These are phyloP conservation scores for Dinothrombium tinctorium DNA, from an alignment of 1,140 invertebrate genomes.

Conservation along the genomic window DNA sequence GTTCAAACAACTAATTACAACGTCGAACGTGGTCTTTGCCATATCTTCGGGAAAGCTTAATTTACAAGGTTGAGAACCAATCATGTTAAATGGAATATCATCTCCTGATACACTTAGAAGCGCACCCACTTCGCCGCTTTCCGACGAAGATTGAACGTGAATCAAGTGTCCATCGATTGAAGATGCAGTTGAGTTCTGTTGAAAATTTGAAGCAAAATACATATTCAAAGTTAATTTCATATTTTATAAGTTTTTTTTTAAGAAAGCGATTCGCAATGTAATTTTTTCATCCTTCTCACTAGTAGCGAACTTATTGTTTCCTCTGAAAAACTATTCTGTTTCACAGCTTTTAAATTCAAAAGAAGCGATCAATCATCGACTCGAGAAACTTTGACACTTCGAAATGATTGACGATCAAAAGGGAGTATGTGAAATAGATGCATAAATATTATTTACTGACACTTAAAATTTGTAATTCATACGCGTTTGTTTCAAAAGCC, in stretches of 20 bases:
- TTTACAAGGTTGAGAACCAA: neutral
- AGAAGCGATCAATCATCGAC: too few species aligned
- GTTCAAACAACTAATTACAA: neutral
- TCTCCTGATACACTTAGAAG: neutral
- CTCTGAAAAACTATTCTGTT: too few species aligned
- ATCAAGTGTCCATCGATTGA: constrained; percentile 8
- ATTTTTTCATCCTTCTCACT: too few species aligned
- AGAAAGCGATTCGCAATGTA: too few species aligned
- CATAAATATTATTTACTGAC: too few species aligned
- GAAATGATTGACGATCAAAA: too few species aligned
- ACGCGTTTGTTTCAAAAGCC: too few species aligned
- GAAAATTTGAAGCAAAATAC: neutral
- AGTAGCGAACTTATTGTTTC: too few species aligned
- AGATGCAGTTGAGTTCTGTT: constrained; percentile 3
- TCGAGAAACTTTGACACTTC: too few species aligned
- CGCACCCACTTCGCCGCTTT: neutral
- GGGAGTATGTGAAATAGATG: too few species aligned
- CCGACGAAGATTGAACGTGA: neutral
- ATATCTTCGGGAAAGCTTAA: neutral
- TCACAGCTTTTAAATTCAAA: too few species aligned
- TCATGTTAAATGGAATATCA: neutral
- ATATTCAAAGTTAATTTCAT: neutral
- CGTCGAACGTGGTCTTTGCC: neutral
- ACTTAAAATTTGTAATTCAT: too few species aligned
- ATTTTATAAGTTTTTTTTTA: neutral